Percentiles rank a stretch among this genome's conserved stretches.
Evolutionary conservation across 2,797 vertebrate species (phyloP).

Genomic region (Clarias pachynema): DNA sequence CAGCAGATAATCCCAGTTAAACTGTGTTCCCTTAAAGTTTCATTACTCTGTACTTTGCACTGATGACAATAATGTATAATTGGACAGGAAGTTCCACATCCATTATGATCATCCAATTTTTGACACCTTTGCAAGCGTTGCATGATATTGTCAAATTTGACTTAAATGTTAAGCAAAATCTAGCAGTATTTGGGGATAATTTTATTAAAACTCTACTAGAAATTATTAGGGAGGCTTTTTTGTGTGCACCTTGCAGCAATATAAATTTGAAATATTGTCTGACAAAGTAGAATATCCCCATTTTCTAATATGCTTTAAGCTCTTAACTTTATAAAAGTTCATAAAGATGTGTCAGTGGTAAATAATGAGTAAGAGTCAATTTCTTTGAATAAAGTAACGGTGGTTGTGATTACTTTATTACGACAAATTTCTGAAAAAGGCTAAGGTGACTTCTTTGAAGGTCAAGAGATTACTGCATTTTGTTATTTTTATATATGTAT

Average conservation of each 20-base stretch:
- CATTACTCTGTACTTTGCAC: background rate
- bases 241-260: background rate
- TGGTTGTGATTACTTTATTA: background rate
- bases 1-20: background rate
- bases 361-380: background rate
- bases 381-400: background rate
- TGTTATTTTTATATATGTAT: background rate
- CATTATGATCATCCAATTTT: background rate
- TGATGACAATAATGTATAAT: conserved; percentile 1
- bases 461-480: background rate
- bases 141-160: background rate
- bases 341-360: background rate
- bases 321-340: background rate
- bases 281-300: background rate
- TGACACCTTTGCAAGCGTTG: background rate
- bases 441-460: background rate
- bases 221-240: background rate
- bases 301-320: background rate
- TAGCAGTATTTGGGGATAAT: background rate
- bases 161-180: background rate
- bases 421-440: background rate
- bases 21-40: background rate
- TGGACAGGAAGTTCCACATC: background rate
- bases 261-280: background rate
- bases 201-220: background rate